A percentile compares a stretch with the other conserved stretches of the same genome.
Evolutionary conservation across 2,113 vertebrate species (phyloP).

Genomic region (Lethenteron camtschaticum): DNA sequence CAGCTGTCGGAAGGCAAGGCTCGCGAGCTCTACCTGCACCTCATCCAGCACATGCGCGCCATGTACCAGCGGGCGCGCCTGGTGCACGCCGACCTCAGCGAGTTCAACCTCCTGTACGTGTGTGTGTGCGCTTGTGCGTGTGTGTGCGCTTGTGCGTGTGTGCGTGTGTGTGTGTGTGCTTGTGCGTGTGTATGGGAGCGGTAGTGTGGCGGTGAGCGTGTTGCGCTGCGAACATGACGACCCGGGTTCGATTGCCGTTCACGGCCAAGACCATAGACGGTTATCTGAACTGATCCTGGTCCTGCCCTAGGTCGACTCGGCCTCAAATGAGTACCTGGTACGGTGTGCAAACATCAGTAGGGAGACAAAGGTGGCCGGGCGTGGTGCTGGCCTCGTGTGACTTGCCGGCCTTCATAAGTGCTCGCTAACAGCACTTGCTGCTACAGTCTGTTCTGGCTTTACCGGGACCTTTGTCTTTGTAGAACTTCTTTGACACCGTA

Average conservation of each 20-base stretch:
- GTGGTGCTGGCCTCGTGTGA: too few relatives aligned
- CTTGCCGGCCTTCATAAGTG: too few relatives aligned
- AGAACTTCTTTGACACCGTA: too few relatives aligned
- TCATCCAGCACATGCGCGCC: slow-evolving; percentile 66
- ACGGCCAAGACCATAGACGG: too few relatives aligned
- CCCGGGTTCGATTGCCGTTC: not conserved
- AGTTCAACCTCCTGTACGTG: slow-evolving; percentile 86
- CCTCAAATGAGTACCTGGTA: too few relatives aligned
- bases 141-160: not conserved
- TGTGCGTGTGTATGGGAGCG: not conserved
- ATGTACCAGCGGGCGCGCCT: slow-evolving; percentile 81
- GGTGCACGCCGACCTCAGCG: slow-evolving; percentile 88
- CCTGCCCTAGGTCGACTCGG: too few relatives aligned
- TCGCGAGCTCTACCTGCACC: slow-evolving; percentile 56
- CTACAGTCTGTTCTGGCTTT: too few relatives aligned
- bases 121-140: not conserved
- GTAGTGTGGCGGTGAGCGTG: not conserved
- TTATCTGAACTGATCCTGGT: too few relatives aligned
- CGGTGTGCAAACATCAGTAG: too few relatives aligned
- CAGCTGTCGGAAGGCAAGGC: slow-evolving; percentile 57
- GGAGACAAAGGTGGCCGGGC: too few relatives aligned
- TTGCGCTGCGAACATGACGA: not conserved
- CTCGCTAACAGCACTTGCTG: too few relatives aligned
- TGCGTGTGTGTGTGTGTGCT: not conserved
- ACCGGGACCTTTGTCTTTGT: too few relatives aligned